Evolutionary conservation across 2,113 vertebrate species (phyloP).

Genomic region (Vicugna pacos): DNA sequence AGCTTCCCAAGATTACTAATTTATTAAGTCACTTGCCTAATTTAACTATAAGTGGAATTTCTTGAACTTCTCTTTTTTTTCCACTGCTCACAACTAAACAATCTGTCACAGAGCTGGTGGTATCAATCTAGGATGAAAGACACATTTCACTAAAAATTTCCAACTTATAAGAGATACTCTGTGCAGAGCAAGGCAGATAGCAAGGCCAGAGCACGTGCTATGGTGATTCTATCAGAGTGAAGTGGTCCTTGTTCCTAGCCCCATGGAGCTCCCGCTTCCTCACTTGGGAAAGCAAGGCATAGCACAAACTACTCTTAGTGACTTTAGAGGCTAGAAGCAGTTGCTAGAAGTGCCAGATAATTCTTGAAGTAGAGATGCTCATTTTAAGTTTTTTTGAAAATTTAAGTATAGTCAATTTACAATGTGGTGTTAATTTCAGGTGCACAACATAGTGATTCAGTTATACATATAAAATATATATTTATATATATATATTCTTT

Average conservation of each 20-base stretch:
- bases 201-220: accelerated
- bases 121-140: neutral
- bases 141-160: neutral
- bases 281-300: neutral
- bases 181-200: neutral
- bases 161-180: neutral
- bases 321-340: neutral
- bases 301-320: neutral
- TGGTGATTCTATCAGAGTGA: neutral
- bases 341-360: neutral
- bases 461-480: no score
- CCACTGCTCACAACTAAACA: neutral
- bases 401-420: no score
- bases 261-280: neutral
- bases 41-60: neutral
- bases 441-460: no score
- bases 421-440: no score
- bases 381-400: neutral
- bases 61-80: neutral
- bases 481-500: no score
- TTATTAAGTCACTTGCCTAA: neutral
- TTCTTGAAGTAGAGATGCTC: neutral
- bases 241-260: neutral
- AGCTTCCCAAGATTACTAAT: neutral
- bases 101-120: neutral